These are phyloP conservation scores for Rousettus madagascariensis DNA, from an alignment of 2,797 vertebrate species.

Conservation along the genomic window DNA sequence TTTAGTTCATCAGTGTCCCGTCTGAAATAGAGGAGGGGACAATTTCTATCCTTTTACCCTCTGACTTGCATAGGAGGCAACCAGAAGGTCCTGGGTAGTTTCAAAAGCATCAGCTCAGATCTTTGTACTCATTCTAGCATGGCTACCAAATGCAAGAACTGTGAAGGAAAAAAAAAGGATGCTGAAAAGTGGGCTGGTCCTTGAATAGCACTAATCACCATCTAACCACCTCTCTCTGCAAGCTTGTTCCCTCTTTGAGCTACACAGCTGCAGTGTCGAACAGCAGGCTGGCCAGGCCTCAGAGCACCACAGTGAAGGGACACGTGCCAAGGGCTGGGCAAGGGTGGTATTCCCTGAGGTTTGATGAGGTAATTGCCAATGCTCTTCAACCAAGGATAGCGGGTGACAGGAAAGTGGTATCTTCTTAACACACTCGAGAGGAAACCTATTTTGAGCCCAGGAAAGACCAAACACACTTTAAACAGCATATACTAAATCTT, in stretches of 20 bases:
- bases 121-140: slow-evolving; percentile 69
- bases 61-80: slow-evolving; percentile 67
- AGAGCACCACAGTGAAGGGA: slow-evolving; percentile 49
- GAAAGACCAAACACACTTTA: not conserved
- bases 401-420: not conserved
- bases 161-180: slow-evolving; percentile 70
- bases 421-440: not conserved
- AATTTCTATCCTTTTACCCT: slow-evolving; percentile 61
- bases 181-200: slow-evolving; percentile 63
- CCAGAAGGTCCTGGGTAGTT: slow-evolving; percentile 68
- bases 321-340: slow-evolving; percentile 35
- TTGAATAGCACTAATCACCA: slow-evolving; percentile 69
- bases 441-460: not conserved
- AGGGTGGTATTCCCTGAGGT: not conserved
- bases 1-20: slow-evolving; percentile 47
- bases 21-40: slow-evolving; percentile 37
- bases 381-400: not conserved
- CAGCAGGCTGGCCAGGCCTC: slow-evolving; percentile 55
- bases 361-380: not conserved
- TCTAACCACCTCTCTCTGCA: slow-evolving; percentile 70
- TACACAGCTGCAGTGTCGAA: slow-evolving; percentile 71
- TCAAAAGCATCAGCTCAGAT: slow-evolving; percentile 72
- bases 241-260: slow-evolving; percentile 70
- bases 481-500: not conserved
- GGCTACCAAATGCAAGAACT: slow-evolving; percentile 67